Percentiles rank a stretch among this genome's conserved stretches.
phyloP scores from a whole-genome alignment of 2,888 invertebrate genomes.

The Lycaena phlaeas region DNA sequence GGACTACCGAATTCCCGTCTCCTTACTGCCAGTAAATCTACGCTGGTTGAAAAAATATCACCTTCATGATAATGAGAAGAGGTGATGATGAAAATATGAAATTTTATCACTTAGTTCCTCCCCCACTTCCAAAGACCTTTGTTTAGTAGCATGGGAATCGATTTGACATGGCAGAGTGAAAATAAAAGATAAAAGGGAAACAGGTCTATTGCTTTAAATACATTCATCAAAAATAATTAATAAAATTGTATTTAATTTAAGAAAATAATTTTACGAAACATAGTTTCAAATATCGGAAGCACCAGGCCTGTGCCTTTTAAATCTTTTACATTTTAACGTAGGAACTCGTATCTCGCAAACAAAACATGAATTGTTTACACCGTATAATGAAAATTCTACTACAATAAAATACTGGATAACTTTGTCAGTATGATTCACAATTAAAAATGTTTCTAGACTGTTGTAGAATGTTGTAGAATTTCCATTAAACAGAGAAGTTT shows the following conservation, averaged over 20 bases:
- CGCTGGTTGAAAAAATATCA: conserved; percentile 49
- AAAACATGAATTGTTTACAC: neutral
- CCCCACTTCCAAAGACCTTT: conserved; percentile 25
- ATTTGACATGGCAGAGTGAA: neutral
- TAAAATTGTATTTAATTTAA: neutral
- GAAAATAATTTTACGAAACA: neutral
- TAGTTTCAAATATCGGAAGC: neutral
- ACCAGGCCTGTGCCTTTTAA: neutral
- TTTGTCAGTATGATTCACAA: no score
- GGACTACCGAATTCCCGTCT: conserved; percentile 57
- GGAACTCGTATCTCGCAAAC: neutral
- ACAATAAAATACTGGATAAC: neutral
- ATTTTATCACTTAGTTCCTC: conserved; percentile 36
- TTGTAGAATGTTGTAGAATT: conserved; percentile 4
- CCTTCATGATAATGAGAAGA: conserved; percentile 35
- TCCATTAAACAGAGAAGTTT: neutral
- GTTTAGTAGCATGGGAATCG: conserved; percentile 23
- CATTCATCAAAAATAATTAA: no score
- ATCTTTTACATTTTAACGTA: neutral
- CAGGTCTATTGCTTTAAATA: neutral
- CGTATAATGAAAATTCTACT: conserved; percentile 2
- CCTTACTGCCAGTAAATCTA: conserved; percentile 56
- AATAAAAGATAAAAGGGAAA: neutral
- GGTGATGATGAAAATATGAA: conserved; percentile 35
- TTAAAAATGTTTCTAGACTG: no score